Conservation (phyloP, 1,140 invertebrate genomes). For the Eubasilissa regina region DNA sequence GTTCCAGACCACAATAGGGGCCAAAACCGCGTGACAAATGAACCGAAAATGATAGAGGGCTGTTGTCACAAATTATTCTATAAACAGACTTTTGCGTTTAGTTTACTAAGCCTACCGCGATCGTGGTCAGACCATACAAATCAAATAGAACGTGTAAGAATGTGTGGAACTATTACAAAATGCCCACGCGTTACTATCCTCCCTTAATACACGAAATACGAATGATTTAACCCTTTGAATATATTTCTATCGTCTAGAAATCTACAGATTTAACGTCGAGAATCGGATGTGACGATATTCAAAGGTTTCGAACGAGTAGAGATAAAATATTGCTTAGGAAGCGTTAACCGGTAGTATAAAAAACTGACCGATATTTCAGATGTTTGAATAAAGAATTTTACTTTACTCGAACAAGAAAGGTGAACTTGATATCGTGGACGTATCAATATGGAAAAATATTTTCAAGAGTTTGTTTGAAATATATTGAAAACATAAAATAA, state of each 20-base stretch:
- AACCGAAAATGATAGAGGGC: conserved; percentile 60
- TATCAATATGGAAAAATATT: conserved; percentile 23
- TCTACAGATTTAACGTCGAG: not conserved
- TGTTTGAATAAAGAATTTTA: conserved; percentile 19
- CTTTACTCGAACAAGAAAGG: not conserved
- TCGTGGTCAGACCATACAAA: not conserved
- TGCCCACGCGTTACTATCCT: not conserved
- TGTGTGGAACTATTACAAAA: not conserved
- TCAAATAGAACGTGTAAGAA: not conserved
- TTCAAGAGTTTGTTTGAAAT: not conserved
- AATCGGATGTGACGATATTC: not conserved
- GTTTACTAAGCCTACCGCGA: conserved; percentile 23
- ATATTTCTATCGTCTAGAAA: not conserved
- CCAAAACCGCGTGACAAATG: conserved; percentile 58
- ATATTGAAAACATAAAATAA: not conserved
- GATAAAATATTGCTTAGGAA: conserved; percentile 35
- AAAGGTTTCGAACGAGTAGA: not conserved
- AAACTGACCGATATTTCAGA: conserved; percentile 32
- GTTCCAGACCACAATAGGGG: conserved; percentile 51
- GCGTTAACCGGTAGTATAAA: conserved; percentile 26
- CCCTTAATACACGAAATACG: not conserved
- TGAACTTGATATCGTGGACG: conserved; percentile 6
- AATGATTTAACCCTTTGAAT: conserved; percentile 13
- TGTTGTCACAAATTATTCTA: conserved; percentile 59
- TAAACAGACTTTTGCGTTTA: conserved; percentile 46